A percentile compares a stretch with the other conserved stretches of the same genome.
Conservation (phyloP, 23 tunicate genomes). For the Styela clava region DNA sequence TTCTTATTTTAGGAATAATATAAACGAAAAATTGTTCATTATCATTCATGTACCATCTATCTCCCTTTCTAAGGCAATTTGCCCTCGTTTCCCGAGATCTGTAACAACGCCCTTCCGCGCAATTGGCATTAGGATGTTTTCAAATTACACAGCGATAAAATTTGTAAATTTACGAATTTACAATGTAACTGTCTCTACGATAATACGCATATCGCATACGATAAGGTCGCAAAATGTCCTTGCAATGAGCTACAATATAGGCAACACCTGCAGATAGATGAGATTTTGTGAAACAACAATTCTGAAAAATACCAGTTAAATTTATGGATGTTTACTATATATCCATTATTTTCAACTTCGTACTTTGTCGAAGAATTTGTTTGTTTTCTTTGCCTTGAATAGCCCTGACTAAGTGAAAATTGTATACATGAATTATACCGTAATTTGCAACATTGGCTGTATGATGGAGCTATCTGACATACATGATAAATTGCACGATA, state of each 20-base stretch:
- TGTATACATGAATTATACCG: background rate
- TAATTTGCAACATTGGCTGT: background rate
- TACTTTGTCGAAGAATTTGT: background rate
- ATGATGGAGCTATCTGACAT: background rate
- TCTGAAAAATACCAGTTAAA: too few species aligned
- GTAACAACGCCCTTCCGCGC: background rate
- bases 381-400: background rate
- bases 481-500: background rate
- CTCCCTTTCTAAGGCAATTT: background rate
- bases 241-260: too few species aligned
- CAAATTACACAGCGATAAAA: too few species aligned
- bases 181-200: too few species aligned
- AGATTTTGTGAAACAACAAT: too few species aligned
- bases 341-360: background rate
- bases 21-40: background rate
- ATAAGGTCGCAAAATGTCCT: too few species aligned
- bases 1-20: background rate
- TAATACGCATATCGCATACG: too few species aligned
- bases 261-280: too few species aligned
- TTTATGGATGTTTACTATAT: too few species aligned
- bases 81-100: background rate
- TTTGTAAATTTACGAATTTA: too few species aligned
- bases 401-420: background rate
- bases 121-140: background rate
- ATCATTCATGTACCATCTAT: background rate